Percentiles rank a stretch among this genome's conserved stretches.
Conservation (phyloP, 2,797 vertebrate genomes). For the Poecilia picta region DNA sequence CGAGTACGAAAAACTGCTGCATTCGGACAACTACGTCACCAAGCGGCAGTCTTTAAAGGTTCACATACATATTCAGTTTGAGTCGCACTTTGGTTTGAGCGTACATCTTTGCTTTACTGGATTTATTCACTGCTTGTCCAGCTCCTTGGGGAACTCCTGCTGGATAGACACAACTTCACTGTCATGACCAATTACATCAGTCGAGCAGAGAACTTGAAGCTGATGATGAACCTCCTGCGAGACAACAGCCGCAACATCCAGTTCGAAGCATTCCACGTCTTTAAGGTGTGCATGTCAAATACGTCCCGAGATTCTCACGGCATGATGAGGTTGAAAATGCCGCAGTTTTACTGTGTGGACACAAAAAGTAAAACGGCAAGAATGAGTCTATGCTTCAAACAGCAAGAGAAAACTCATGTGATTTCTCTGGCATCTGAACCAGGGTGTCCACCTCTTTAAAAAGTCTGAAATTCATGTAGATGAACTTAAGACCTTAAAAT, state of each 20-base stretch:
- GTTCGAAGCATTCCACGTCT: conserved; percentile 87
- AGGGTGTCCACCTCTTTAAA: not conserved
- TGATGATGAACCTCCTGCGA: conserved; percentile 87
- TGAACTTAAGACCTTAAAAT: too few relatives aligned
- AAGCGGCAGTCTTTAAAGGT: conserved; percentile 88
- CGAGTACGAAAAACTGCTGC: conserved; percentile 86
- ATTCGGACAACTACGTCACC: conserved; percentile 87
- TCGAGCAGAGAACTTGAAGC: conserved; percentile 84
- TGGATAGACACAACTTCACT: conserved; percentile 87
- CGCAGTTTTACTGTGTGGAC: not conserved
- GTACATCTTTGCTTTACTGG: not conserved
- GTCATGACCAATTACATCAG: conserved; percentile 88
- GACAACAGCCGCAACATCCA: conserved; percentile 89
- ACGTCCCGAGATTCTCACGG: not conserved
- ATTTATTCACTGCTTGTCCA: conserved; percentile 39
- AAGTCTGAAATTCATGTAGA: too few relatives aligned
- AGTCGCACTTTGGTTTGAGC: not conserved
- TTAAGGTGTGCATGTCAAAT: conserved; percentile 74
- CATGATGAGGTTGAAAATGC: not conserved
- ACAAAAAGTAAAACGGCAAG: not conserved
- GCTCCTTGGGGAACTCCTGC: conserved; percentile 85
- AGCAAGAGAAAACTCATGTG: not conserved
- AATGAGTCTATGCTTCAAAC: not conserved
- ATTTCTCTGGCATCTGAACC: not conserved
- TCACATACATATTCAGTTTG: not conserved